Evolutionary conservation across 2,888 invertebrate species (phyloP).

Genomic region (Vanessa cardui): DNA sequence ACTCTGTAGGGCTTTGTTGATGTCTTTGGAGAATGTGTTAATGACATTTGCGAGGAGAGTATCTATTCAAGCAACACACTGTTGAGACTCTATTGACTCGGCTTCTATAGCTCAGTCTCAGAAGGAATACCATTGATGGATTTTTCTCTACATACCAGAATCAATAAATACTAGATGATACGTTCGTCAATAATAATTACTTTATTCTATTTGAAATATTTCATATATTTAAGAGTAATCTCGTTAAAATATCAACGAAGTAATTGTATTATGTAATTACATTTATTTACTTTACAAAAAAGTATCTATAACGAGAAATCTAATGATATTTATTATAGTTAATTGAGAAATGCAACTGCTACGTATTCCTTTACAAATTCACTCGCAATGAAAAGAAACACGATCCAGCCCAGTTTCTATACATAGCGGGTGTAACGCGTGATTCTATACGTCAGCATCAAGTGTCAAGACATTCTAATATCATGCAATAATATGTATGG

Average conservation of each 20-base stretch:
- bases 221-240: no score
- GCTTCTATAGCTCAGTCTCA: constrained; percentile 24
- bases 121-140: constrained; percentile 27
- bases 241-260: neutral
- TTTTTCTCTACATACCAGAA: constrained; percentile 14
- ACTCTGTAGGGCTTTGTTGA: constrained; percentile 1
- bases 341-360: constrained; percentile 27
- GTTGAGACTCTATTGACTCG: constrained; percentile 22
- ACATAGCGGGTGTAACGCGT: constrained; percentile 54
- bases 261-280: neutral
- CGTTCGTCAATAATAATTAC: neutral
- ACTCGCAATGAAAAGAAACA: constrained; percentile 45
- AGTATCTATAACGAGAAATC: neutral
- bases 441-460: constrained; percentile 56
- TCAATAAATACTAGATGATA: constrained; percentile 23
- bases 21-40: constrained; percentile 14
- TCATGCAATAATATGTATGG: constrained; percentile 1
- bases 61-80: constrained; percentile 20
- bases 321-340: constrained; percentile 18
- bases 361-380: constrained; percentile 33
- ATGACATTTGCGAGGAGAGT: constrained; percentile 16
- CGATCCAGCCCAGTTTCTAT: constrained; percentile 51
- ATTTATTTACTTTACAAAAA: neutral
- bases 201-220: no score
- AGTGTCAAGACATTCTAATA: constrained; percentile 62